A percentile compares a stretch with the other conserved stretches of the same genome.
Conservation (phyloP, 1,140 invertebrate genomes). For the Drosophila kepulauana region DNA sequence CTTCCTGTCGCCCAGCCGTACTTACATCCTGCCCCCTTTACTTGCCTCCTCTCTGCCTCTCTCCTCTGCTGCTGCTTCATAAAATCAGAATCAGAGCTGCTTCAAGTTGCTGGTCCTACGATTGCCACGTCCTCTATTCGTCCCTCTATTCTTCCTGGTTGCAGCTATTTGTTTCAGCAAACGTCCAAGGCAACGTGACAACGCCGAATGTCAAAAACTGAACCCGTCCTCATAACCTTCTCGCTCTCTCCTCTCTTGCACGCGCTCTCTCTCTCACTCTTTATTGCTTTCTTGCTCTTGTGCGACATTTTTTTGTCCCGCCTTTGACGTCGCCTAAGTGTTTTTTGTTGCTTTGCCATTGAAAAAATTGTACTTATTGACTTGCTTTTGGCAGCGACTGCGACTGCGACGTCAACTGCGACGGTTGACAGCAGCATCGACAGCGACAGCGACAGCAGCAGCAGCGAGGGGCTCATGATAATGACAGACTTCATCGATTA, state of each 20-base stretch:
- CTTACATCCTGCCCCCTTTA: not conserved
- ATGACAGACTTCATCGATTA: slow-evolving; percentile 83
- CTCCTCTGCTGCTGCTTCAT: not conserved
- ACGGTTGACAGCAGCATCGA: not conserved
- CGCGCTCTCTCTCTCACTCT: not conserved
- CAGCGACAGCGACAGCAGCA: slow-evolving; percentile 10
- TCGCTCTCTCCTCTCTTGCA: not conserved
- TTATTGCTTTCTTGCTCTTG: not conserved
- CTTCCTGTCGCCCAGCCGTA: slow-evolving; percentile 40
- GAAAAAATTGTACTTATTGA: slow-evolving; percentile 72
- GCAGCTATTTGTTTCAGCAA: slow-evolving; percentile 37
- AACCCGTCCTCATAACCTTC: slow-evolving; percentile 15
- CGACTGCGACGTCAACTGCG: not conserved
- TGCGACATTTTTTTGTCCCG: slow-evolving; percentile 28
- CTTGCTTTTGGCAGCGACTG: slow-evolving; percentile 41
- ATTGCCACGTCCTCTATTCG: slow-evolving; percentile 6
- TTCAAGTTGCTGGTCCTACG: slow-evolving; percentile 46
- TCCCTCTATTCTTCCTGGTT: not conserved
- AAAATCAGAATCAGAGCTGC: slow-evolving; percentile 64
- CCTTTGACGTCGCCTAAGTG: slow-evolving; percentile 41
- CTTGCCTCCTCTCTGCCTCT: not conserved
- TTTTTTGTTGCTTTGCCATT: slow-evolving; percentile 58
- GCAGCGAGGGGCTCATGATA: slow-evolving; percentile 64
- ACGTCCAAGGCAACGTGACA: slow-evolving; percentile 41
- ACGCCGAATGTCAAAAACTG: slow-evolving; percentile 46